phyloP scores from a whole-genome alignment of 2,113 vertebrate species.

The Oryzias melastigma region DNA sequence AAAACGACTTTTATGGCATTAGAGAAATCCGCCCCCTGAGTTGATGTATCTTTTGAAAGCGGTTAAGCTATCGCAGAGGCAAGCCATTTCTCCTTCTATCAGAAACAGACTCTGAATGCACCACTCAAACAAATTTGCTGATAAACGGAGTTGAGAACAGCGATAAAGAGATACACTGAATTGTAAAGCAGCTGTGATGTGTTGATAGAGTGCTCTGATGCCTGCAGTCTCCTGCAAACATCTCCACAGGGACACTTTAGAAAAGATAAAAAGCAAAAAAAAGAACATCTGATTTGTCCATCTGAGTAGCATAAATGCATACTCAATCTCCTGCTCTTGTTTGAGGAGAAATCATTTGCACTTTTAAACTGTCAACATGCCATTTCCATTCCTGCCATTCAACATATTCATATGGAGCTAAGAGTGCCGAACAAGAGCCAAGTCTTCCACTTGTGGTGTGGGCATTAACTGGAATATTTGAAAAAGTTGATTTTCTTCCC shows the following conservation, averaged over 20 bases:
- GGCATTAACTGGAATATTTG: no score
- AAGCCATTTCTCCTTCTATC: slow-evolving; percentile 56
- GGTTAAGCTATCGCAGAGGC: slow-evolving; percentile 63
- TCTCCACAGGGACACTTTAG: slow-evolving; percentile 33
- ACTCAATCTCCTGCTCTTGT: slow-evolving; percentile 1
- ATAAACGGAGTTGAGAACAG: slow-evolving; percentile 67
- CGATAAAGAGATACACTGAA: slow-evolving; percentile 59
- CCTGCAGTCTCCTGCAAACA: slow-evolving; percentile 43
- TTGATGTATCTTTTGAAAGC: slow-evolving; percentile 70
- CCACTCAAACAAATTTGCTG: slow-evolving; percentile 49
- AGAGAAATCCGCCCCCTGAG: slow-evolving; percentile 73
- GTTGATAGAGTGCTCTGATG: slow-evolving; percentile 55
- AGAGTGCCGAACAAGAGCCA: background rate
- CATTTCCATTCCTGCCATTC: slow-evolving; percentile 8
- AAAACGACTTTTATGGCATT: slow-evolving; percentile 65
- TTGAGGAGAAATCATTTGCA: background rate
- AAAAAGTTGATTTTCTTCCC: background rate
- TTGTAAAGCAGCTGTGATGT: slow-evolving; percentile 61
- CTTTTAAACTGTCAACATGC: slow-evolving; percentile 26
- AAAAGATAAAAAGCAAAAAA: slow-evolving; percentile 33
- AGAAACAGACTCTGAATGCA: slow-evolving; percentile 44
- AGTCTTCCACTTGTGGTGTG: no score
- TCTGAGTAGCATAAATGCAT: slow-evolving; percentile 32
- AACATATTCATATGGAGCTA: background rate
- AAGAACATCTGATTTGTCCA: slow-evolving; percentile 54